Evolutionary conservation across 2,888 invertebrate genomes (phyloP).

Genomic region (Dynastes tityus): DNA sequence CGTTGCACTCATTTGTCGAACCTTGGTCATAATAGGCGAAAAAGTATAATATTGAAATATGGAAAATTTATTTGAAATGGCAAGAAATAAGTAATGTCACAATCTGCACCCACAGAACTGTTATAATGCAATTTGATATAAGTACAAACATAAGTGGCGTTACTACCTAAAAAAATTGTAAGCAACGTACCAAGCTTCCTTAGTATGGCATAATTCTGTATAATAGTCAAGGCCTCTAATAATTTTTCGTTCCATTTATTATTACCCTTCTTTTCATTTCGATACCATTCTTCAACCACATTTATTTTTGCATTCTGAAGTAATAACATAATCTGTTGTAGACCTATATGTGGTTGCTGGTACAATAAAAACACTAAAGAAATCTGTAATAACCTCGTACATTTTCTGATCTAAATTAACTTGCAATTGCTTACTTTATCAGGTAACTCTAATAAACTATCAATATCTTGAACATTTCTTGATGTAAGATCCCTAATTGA

Average conservation of each 20-base stretch:
- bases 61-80: too few species aligned
- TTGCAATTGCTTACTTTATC: constrained; percentile 31
- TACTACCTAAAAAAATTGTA: neutral
- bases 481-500: neutral
- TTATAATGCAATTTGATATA: too few species aligned
- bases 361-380: constrained; percentile 66
- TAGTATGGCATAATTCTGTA: constrained; percentile 69
- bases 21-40: too few species aligned
- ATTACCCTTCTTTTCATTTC: constrained; percentile 57
- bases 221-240: constrained; percentile 73
- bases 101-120: too few species aligned
- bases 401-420: neutral
- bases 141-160: too few species aligned
- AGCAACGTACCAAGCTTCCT: constrained; percentile 67
- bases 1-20: too few species aligned
- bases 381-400: constrained; percentile 55
- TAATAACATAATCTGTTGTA: constrained; percentile 58
- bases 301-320: constrained; percentile 52
- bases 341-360: constrained; percentile 59
- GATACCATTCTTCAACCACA: constrained; percentile 63
- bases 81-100: too few species aligned
- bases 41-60: too few species aligned
- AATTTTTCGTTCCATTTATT: constrained; percentile 70
- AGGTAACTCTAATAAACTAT: constrained; percentile 37
- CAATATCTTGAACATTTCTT: constrained; percentile 23